These are phyloP conservation scores for Tineola bisselliella DNA, from an alignment of 2,888 invertebrate genomes.

Conservation along the genomic window DNA sequence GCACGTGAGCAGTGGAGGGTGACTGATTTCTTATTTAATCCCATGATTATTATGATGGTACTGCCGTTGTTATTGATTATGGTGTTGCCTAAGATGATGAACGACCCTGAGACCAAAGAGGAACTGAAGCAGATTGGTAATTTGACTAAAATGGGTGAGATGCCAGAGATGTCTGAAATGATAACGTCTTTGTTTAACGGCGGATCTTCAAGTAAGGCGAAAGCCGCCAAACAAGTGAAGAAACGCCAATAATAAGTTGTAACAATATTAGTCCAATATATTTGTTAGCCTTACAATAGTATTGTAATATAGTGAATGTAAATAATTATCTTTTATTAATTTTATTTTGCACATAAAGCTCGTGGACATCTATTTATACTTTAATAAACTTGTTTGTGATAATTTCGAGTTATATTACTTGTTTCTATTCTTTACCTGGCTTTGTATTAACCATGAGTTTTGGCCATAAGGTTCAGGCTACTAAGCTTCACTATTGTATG, in stretches of 20 bases:
- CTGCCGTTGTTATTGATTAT: slow-evolving; percentile 89
- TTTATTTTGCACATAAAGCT: too few species aligned
- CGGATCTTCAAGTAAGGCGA: slow-evolving; percentile 49
- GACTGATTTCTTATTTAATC: slow-evolving; percentile 95
- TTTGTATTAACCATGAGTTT: too few species aligned
- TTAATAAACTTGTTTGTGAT: too few species aligned
- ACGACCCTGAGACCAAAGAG: slow-evolving; percentile 96
- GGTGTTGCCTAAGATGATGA: slow-evolving; percentile 95
- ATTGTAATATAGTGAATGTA: background rate
- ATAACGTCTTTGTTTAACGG: slow-evolving; percentile 88
- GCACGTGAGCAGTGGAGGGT: slow-evolving; percentile 95
- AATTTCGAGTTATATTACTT: too few species aligned
- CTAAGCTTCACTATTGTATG: too few species aligned
- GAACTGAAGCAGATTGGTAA: slow-evolving; percentile 92
- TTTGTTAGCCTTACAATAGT: background rate
- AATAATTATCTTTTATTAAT: too few species aligned
- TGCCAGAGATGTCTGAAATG: slow-evolving; percentile 97
- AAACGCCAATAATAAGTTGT: slow-evolving; percentile 24
- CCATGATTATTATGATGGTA: slow-evolving; percentile 99
- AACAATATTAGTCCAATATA: background rate
- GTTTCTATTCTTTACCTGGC: too few species aligned
- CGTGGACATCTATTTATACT: too few species aligned
- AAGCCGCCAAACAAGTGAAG: slow-evolving; percentile 52
- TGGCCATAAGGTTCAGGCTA: too few species aligned
- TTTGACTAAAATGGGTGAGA: slow-evolving; percentile 82